phyloP scores from a whole-genome alignment of 2,113 vertebrate species.

The Aegithalos caudatus region DNA sequence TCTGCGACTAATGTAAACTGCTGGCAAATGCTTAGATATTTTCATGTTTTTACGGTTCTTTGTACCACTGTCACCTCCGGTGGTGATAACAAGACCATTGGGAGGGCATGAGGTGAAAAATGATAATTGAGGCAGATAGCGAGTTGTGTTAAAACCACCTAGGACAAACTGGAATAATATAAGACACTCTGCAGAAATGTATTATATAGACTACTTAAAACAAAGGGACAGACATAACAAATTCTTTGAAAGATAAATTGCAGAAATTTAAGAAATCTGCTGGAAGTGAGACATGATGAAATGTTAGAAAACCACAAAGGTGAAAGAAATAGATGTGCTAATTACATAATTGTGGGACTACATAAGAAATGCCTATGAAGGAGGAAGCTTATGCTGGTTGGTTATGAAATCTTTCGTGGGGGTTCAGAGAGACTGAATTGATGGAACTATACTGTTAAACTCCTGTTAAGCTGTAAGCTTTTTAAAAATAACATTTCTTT shows the following conservation, averaged over 20 bases:
- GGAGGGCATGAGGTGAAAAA: background rate
- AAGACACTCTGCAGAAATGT: background rate
- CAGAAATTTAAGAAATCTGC: background rate
- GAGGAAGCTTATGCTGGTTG: background rate
- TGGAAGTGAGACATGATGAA: background rate
- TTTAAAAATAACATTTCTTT: accelerated
- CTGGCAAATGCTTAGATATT: background rate
- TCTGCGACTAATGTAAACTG: background rate
- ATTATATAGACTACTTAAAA: background rate
- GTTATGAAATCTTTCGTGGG: background rate
- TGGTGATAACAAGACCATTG: background rate
- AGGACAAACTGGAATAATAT: background rate
- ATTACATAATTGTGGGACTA: background rate
- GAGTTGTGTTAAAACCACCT: background rate
- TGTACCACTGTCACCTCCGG: background rate
- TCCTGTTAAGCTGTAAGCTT: background rate
- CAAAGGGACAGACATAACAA: background rate
- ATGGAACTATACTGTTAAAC: background rate
- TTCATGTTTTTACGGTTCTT: background rate
- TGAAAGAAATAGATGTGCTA: background rate
- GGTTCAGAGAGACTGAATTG: background rate
- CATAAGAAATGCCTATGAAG: background rate
- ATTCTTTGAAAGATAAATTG: background rate
- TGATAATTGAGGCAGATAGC: background rate
- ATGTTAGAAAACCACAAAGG: background rate